Base-by-base conservation (phyloP, 1,140 invertebrate genomes). In the Probaryconus sp. region DNA sequence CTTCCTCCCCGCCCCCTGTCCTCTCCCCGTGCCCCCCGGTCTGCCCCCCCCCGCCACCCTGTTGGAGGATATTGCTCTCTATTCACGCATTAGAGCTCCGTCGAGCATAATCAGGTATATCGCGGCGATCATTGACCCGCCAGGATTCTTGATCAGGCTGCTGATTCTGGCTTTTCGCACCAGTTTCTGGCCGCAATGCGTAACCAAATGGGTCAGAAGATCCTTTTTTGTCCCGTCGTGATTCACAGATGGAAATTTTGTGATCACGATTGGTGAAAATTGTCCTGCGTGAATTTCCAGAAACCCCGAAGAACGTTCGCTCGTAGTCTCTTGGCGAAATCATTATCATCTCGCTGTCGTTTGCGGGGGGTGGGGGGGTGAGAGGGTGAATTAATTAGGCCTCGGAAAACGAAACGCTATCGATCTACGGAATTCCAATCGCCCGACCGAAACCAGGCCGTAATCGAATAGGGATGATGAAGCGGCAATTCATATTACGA, bases 21-120 rank as follows among this genome's bases (percentile, higher is more conserved):
- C 18, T 48, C 26, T 21, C 37, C 21, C 1, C 9, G 17, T 43
- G 17, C 9, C 40, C 1, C 40, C 17, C 20, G 5, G 9, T 43
- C 20, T 43, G 7, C 10, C 71, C 76, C 71, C 76, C 65, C 71
- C 63, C 56, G 76, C 72, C 71, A 63, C 65, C 78, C 37, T 58
- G 64, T 63, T n/a, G n/a, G n/a, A n/a, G n/a, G 65, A 77, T 65
- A 61, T 56, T 47, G 37, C 28, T 21, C 37, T 63, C 48, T 72
- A 31, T 51, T 51, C 60, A 28, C 16, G 16, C 67, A 42, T 56
- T 45, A 40, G 56, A 50, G n/a, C 42, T 37, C 33, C 13, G 28
- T 21, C 21, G 17, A 48, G 20, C 31, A 45, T 64, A 43, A 55
- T 45, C 48, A 38, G 48, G 61, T 53, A 53, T 28, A 33, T 37